Evolutionary conservation across 1,140 invertebrate genomes (phyloP), one percentile per base, ranked within the genome.

Genomic region (Aricia agestis): DNA sequence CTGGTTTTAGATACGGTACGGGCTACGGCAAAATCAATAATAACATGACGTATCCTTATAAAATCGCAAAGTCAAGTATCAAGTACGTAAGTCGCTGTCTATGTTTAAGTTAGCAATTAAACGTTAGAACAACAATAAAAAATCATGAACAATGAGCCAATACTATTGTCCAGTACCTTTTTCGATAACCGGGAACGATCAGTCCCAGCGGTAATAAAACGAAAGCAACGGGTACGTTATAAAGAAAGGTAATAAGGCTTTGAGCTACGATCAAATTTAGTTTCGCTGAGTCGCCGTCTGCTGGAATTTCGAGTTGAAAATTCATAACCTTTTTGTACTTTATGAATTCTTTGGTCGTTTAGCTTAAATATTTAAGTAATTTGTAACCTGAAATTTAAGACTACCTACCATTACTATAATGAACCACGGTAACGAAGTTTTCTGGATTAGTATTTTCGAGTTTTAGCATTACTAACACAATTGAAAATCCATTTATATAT

Each of bases 61-160:
- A n/a, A n/a, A n/a, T n/a, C n/a, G n/a, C n/a, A n/a, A n/a, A n/a
- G n/a, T 65, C 52, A 74, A 74, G 65, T 77, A 72, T 74, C 76
- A 74, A 77, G 57, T 13, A 17, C 3, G n/a, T 25, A 9, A 15
- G 41, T 63, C 59, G 17, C 52, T 67, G 19, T 63, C 19, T 72
- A 76, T 77, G 71, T 73, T 73, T 66, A 73, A 69, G 61, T 67
- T 67, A 42, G 70, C 72, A 74, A 77, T 73, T 74, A 77, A 74
- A 71, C 73, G 67, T 71, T 41, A 41, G 19, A 73, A 65, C 67
- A 73, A 77, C 72, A 74, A 73, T 19, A 77, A 72, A 72, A 72
- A 52, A 65, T 45, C 36, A 66, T 42, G 63, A 68, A 69, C 52
- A 66, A 57, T 68, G 10, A 66, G 52, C 42, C 67, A 74, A 69